Conservation (phyloP, 2,797 vertebrate genomes). For the Buphagus erythrorhynchus region DNA sequence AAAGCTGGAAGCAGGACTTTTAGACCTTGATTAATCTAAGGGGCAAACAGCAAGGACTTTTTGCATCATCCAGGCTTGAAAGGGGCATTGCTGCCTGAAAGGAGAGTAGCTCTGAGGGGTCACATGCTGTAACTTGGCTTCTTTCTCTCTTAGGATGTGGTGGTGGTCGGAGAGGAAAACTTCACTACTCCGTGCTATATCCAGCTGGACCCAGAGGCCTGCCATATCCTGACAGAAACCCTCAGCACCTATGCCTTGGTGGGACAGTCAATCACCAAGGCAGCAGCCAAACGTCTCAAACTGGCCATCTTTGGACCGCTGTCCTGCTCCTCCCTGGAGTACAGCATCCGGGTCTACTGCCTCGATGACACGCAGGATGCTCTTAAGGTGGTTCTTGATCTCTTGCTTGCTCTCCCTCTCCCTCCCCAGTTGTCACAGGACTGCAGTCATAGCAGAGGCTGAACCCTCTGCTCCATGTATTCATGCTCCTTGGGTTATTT, state of each 20-base stretch:
- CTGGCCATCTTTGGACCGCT: conserved; percentile 93
- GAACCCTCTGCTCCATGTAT: not conserved
- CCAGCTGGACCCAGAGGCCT: conserved; percentile 93
- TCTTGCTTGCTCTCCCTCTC: not conserved
- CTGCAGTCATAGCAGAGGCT: not conserved
- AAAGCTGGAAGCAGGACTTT: not conserved
- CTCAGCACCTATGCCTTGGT: conserved; percentile 92
- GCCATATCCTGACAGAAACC: conserved; percentile 95
- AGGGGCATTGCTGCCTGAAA: not conserved
- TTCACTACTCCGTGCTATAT: conserved; percentile 96
- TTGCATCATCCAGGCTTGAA: not conserved
- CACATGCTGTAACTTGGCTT: not conserved
- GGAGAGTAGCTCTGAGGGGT: not conserved
- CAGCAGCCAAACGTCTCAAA: conserved; percentile 92
- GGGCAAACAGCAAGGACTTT: not conserved
- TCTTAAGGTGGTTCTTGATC: conserved; percentile 84
- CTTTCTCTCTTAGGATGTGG: conserved; percentile 86
- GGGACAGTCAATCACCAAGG: conserved; percentile 89
- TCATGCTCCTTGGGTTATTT: not conserved
- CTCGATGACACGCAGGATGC: conserved; percentile 95
- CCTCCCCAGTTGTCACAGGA: not conserved
- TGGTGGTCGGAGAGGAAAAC: conserved; percentile 94
- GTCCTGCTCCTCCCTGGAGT: conserved; percentile 91
- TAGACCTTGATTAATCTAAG: not conserved
- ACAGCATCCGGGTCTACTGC: conserved; percentile 95